phyloP scores from a whole-genome alignment of 2,888 invertebrate species.

The Aspidiotus rigidus region DNA sequence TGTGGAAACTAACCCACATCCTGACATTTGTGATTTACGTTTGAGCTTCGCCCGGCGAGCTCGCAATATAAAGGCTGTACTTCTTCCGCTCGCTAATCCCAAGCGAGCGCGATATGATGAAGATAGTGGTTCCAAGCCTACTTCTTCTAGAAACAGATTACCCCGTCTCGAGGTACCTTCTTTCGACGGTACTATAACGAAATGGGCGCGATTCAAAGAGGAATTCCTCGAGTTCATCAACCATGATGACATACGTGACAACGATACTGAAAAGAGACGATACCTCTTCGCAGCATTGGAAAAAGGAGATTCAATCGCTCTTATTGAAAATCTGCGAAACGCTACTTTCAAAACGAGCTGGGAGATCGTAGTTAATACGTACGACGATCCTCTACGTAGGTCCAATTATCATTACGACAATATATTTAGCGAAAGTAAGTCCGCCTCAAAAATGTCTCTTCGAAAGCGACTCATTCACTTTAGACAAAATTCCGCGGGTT shows the following conservation, averaged over 20 bases:
- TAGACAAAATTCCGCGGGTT: not conserved
- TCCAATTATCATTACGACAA: not conserved
- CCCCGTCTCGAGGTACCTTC: not conserved
- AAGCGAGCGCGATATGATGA: too few species aligned
- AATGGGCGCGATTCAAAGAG: not conserved
- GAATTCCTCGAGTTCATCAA: too few species aligned
- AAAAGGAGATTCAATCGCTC: not conserved
- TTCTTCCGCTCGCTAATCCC: too few species aligned
- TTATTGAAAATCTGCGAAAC: not conserved
- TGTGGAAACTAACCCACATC: too few species aligned
- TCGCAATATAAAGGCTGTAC: too few species aligned
- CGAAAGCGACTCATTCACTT: not conserved
- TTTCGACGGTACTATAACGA: not conserved
- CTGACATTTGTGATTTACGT: too few species aligned
- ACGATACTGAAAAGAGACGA: not conserved
- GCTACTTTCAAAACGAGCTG: not conserved
- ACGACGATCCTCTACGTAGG: not conserved
- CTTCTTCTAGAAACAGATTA: too few species aligned
- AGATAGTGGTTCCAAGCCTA: too few species aligned
- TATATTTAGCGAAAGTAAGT: not conserved
- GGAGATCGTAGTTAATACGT: not conserved
- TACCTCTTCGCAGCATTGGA: not conserved
- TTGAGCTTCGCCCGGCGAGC: too few species aligned
- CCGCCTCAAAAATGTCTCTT: not conserved
- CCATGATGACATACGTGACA: not conserved